Conservation (phyloP, 2,888 invertebrate species). For the Apoda limacodes region DNA sequence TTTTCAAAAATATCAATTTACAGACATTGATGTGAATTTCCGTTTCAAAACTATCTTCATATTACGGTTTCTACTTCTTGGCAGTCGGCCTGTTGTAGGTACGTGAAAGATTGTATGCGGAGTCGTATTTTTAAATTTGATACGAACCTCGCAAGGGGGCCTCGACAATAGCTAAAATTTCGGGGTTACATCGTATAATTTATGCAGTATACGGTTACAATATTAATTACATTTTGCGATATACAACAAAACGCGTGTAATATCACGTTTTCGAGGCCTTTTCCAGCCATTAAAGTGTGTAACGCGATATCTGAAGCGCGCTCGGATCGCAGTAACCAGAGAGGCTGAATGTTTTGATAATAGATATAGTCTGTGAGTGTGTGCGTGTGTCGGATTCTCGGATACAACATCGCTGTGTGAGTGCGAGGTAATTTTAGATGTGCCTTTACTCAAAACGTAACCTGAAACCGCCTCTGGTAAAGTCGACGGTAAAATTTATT, state of each 20-base stretch:
- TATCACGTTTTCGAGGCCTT: slow-evolving; percentile 70
- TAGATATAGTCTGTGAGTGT: slow-evolving; percentile 57
- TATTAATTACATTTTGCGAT: slow-evolving; percentile 68
- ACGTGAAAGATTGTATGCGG: slow-evolving; percentile 52
- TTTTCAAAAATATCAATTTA: slow-evolving; percentile 23
- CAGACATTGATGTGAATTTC: slow-evolving; percentile 44
- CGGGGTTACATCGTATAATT: slow-evolving; percentile 56
- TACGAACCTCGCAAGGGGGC: slow-evolving; percentile 37
- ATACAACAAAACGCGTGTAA: slow-evolving; percentile 68
- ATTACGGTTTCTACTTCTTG: slow-evolving; percentile 50
- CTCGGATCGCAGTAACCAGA: slow-evolving; percentile 68
- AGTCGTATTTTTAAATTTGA: slow-evolving; percentile 66
- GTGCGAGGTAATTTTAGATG: slow-evolving; percentile 68
- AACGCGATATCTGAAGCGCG: slow-evolving; percentile 67
- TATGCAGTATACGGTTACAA: slow-evolving; percentile 57
- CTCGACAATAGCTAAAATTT: slow-evolving; percentile 29
- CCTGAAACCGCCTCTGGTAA: slow-evolving; percentile 57
- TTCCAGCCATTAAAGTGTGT: slow-evolving; percentile 71
- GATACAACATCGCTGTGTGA: slow-evolving; percentile 39
- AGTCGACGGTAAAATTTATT: slow-evolving; percentile 64
- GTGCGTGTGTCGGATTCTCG: slow-evolving; percentile 49
- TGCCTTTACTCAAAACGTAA: slow-evolving; percentile 70
- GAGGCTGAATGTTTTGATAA: slow-evolving; percentile 69
- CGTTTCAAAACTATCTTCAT: slow-evolving; percentile 48
- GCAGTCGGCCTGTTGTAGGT: slow-evolving; percentile 53